phyloP scores from a whole-genome alignment of 2,888 invertebrate genomes.

The Ochropleura leucogaster region DNA sequence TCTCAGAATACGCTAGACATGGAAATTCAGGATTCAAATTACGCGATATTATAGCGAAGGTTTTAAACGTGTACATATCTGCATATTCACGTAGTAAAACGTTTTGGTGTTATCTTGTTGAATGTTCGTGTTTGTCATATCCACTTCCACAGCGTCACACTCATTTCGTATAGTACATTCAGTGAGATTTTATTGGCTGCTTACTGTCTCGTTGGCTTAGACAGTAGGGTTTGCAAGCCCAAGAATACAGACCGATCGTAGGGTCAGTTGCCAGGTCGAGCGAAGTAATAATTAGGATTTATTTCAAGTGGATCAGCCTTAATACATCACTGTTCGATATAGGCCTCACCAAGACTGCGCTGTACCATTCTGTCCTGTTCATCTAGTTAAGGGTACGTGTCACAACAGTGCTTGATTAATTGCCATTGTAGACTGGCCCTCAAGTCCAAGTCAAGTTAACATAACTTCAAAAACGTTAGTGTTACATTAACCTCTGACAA shows the following conservation, averaged over 20 bases:
- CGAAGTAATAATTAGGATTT: neutral
- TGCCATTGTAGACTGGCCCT: neutral
- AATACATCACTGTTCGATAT: neutral
- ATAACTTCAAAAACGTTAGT: neutral
- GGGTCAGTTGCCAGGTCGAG: neutral
- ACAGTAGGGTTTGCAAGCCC: too few species aligned
- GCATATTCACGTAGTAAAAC: constrained; percentile 26
- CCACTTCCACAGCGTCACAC: neutral
- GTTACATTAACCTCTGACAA: neutral
- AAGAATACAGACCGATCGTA: neutral
- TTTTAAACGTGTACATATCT: constrained; percentile 3
- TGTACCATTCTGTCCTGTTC: neutral
- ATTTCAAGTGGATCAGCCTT: neutral
- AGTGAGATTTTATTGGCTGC: neutral
- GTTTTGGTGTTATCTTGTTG: constrained; percentile 9
- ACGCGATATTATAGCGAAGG: neutral
- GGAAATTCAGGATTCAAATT: constrained; percentile 18
- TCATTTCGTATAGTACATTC: constrained; percentile 19
- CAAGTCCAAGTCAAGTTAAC: too few species aligned
- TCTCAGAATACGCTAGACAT: neutral
- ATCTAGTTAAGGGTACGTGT: neutral
- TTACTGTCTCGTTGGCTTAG: neutral
- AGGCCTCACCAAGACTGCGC: too few species aligned
- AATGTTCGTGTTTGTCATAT: neutral
- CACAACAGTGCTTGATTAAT: neutral